Conservation (phyloP, 2,888 invertebrate species). For the Apocheima hispidaria region DNA sequence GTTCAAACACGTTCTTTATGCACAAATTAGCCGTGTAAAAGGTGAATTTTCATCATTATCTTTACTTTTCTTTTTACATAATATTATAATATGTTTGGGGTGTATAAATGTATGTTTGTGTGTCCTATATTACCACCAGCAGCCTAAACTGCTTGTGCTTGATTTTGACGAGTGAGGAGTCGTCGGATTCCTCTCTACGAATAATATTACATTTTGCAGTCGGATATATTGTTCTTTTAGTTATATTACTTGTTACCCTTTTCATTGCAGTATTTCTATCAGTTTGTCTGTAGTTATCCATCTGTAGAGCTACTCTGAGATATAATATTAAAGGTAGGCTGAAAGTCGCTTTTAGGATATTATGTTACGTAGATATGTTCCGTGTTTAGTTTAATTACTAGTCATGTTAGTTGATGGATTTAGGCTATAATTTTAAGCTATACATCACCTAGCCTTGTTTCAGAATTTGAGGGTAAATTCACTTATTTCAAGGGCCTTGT, state of each 20-base stretch:
- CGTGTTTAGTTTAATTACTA: conserved; percentile 10
- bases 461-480: neutral
- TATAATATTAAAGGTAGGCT: conserved; percentile 1
- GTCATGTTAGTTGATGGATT: conserved; percentile 1
- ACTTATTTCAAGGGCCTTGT: too few relatives aligned
- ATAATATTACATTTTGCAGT: too few relatives aligned
- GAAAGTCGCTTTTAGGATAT: conserved; percentile 20
- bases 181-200: too few relatives aligned
- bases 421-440: neutral
- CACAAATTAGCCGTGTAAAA: neutral
- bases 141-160: neutral
- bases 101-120: too few relatives aligned
- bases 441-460: neutral
- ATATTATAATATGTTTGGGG: too few relatives aligned
- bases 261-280: neutral
- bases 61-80: too few relatives aligned
- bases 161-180: too few relatives aligned
- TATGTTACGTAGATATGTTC: conserved; percentile 4
- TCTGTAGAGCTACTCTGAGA: conserved; percentile 1
- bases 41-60: neutral
- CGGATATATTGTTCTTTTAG: too few relatives aligned
- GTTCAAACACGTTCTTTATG: too few relatives aligned
- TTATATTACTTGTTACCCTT: too few relatives aligned
- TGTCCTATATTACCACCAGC: too few relatives aligned
- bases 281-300: neutral